Base-by-base conservation (phyloP, 2,113 vertebrate genomes). In the Eublepharis macularius region DNA sequence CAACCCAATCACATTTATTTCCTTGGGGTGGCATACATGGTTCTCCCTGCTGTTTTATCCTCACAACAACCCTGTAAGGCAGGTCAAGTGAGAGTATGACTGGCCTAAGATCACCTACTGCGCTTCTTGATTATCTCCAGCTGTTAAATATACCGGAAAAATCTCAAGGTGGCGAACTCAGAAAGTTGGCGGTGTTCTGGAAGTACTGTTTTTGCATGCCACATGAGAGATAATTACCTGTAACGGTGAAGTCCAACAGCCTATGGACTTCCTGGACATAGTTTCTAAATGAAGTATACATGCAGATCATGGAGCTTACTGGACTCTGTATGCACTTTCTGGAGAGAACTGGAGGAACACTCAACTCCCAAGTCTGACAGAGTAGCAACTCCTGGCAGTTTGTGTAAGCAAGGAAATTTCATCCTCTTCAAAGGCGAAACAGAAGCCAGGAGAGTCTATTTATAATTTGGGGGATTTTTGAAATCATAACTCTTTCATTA, bases 381-480 rank as follows among this genome's bases (percentile, higher is more conserved):
- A 86, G 86, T 87, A 90, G 92, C 87, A 92, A 91, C 94, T 93
- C 88, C 82, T 54, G 76, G 83, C 69, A 87, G 87, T 57, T 72
- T 77, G 66, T 47, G 5, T 32, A 87, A 90, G 83, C 89, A 79
- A 88, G 86, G 89, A 68, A 85, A 80, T 80, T 66, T 70, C 79
- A 77, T 81, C 57, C 26, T 70, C 88, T 92, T 94, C 93, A 80
- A 89, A 92, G 92, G 77, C 88, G 72, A 87, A 89, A 81, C 21
- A 32, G 87, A 88, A 93, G 89, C 89, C 84, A 86, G 89, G 83
- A 87, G 73, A 68, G 66, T 91, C 84, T 86, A 75, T 89, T 93
- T 86, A 83, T 92, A 94, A 93, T 93, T 94, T 89, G 91, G 95
- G 95, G 95, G 88, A 93, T 94, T 96, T 96, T 87, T 88, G 49